Evolutionary conservation across 2,797 vertebrate species (phyloP), one percentile per base, ranked within the genome.

Genomic region (Sebastes kiyomatsui): DNA sequence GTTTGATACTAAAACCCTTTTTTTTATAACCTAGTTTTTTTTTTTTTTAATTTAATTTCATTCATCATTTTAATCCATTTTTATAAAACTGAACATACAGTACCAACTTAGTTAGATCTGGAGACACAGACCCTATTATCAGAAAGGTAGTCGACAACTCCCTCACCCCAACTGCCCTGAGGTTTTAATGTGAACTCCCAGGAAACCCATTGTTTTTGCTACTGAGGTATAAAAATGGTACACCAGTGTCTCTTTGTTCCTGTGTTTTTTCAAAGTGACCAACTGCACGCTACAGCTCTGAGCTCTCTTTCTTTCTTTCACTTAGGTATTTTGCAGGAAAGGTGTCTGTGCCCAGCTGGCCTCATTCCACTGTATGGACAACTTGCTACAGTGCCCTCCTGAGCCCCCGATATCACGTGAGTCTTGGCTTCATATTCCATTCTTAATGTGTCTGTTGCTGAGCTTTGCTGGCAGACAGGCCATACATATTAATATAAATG

Each of bases 401-500:
- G 33, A 75, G 38, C 62, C 59, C 60, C 20, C 22, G n/a, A 55
- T 22, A 38, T 80, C 68, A 72, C 49, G 10, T 1, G 22, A 22
- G 42, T 28, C 46, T 74, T 30, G 12, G 58, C 32, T 80, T 80
- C 65, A 49, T 61, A 59, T 77, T 83, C 9, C 14, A 81, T 64
- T 87, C 67, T 30, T 32, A 61, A 62, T 65, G 70, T 61, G 33
- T 66, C 35, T 79, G n/a, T 75, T 59, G 62, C 71, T 79, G 74
- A 88, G 72, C 65, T 76, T 84, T 69, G 49, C 49, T 1, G 75
- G 72, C 72, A 59, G 81, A 79, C 72, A 78, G 67, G 46, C 58
- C 52, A 82, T 86, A 83, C 28, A 79, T 83, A 71, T 76, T 72
- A 81, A 86, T 85, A 81, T 28, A 64, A 82, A 69, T 72, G 74